Evolutionary conservation across 30 jellyfish, hydroid and myxozoan species (phyloP), one percentile per base, ranked within the genome.

Genomic region (Aurelia sp.): DNA sequence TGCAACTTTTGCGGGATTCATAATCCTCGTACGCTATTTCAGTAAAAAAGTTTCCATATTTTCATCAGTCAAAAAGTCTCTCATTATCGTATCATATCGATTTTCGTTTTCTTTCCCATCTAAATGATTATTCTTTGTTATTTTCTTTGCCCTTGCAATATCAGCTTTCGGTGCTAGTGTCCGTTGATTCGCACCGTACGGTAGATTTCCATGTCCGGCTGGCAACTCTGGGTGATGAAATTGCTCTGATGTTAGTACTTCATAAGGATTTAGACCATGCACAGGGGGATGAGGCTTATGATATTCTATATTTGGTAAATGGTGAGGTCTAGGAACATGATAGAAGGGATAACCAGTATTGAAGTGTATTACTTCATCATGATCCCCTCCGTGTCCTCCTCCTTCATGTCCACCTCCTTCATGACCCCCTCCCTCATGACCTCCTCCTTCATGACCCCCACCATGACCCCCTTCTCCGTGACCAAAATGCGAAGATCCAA

Each of bases 181-280:
- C 62, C 91, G 75, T 17, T 67, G 84, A 16, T 81, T 62, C 16
- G 73, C 67, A 13, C 91, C 84, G 55, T 73, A 84, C 24, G 93
- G 93, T 13, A 84, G 83, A 66, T 84, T 84, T 3, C 93, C 93
- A 47, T 84, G 93, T 9, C 93, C 93, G 38, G 93, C 93, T 2
- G 93, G 82, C 22, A 84, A 81, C 8, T 47, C 38, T 13, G 88
- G 87, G n/a, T 68, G 68, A 59, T 84, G 87, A 52, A 84, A 70
- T 72, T 74, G 89, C 15, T 88, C 97, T 3, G 97, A 73, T 18
- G 94, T 90, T 19, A 90, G 47, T 11, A 90, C 81, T 60, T 90
- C 97, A 77, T 90, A 90, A 21, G 97, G 97, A 67, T 90, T 90
- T 66, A 81, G 51, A 19, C 97, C 97, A 24, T 70, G 88, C 51